phyloP scores from a whole-genome alignment of 2,888 invertebrate genomes.

The Eilema caniola region DNA sequence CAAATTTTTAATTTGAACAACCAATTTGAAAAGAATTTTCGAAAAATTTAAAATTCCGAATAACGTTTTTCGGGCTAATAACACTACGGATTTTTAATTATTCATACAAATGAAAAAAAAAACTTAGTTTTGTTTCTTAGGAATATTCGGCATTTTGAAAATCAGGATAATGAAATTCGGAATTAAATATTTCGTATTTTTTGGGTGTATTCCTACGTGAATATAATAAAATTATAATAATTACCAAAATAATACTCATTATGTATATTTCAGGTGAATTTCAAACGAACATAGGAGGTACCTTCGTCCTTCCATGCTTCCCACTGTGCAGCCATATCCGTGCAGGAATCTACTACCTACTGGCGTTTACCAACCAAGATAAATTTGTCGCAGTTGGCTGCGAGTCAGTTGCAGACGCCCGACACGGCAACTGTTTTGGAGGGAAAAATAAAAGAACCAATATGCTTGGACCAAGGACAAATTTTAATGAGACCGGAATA shows the following conservation, averaged over 20 bases:
- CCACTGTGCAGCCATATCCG: constrained; percentile 77
- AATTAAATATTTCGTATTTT: too few species aligned
- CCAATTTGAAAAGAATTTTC: too few species aligned
- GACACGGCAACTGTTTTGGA: constrained; percentile 71
- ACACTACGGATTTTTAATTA: too few species aligned
- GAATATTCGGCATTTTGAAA: too few species aligned
- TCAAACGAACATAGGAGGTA: constrained; percentile 67
- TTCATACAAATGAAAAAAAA: too few species aligned
- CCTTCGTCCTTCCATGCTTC: constrained; percentile 76
- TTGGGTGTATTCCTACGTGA: too few species aligned
- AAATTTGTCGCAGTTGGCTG: constrained; percentile 72
- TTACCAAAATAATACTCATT: not conserved
- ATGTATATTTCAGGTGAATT: constrained; percentile 68
- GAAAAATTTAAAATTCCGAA: too few species aligned
- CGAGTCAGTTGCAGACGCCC: constrained; percentile 62
- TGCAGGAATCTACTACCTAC: constrained; percentile 70
- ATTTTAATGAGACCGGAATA: constrained; percentile 73
- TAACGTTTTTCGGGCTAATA: too few species aligned
- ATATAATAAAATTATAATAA: too few species aligned
- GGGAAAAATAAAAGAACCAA: constrained; percentile 56
- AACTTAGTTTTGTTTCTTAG: too few species aligned
- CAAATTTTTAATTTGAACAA: too few species aligned
- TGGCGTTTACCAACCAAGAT: constrained; percentile 63
- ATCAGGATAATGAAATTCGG: too few species aligned
- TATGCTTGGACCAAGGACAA: constrained; percentile 70